phyloP scores from a whole-genome alignment of 2,797 vertebrate species.

The Otus scops region DNA sequence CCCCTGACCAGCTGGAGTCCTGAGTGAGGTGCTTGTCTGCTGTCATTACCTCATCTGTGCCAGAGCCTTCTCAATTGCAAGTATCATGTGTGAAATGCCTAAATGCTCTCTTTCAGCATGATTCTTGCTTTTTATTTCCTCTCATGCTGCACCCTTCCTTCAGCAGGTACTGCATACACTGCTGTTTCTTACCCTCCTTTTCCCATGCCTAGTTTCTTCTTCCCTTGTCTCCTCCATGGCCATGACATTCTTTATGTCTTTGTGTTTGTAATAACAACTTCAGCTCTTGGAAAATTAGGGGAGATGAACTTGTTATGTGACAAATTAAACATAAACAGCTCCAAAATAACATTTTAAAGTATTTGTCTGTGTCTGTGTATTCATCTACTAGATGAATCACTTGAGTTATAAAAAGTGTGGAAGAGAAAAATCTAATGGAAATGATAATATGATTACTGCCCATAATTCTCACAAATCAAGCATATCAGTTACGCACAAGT shows the following conservation, averaged over 20 bases:
- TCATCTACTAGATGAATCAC: conserved; percentile 57
- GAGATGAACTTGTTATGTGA: conserved; percentile 44
- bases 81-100: neutral
- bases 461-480: conserved; percentile 60
- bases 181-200: neutral
- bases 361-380: conserved; percentile 35
- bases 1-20: neutral
- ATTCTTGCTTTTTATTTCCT: neutral
- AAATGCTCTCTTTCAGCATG: neutral
- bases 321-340: conserved; percentile 51
- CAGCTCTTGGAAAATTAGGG: conserved; percentile 33
- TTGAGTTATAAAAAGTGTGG: conserved; percentile 39
- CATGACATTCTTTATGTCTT: neutral
- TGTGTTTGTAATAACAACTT: neutral
- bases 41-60: neutral
- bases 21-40: fast-evolving
- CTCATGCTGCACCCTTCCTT: neutral
- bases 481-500: conserved; percentile 38
- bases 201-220: neutral
- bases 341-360: conserved; percentile 11
- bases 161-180: neutral
- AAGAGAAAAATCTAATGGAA: conserved; percentile 48
- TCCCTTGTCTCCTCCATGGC: neutral
- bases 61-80: neutral
- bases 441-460: conserved; percentile 66